Evolutionary conservation across 1,140 invertebrate genomes (phyloP).

Genomic region (Sesamia nonagrioides): DNA sequence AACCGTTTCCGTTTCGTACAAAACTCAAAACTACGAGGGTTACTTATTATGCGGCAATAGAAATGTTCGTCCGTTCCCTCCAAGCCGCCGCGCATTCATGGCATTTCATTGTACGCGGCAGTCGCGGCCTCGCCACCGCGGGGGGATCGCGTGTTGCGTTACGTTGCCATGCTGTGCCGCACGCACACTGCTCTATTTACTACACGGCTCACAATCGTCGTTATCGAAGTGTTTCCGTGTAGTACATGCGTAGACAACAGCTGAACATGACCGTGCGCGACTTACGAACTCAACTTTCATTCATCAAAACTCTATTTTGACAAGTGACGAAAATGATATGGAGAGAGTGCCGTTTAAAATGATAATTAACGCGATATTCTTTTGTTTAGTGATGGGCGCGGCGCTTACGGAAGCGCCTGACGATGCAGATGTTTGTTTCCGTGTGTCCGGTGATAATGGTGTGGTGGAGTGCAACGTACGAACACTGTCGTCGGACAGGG

Average conservation of each 20-base stretch:
- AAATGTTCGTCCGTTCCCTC: conserved; percentile 72
- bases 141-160: conserved; percentile 72
- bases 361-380: conserved; percentile 84
- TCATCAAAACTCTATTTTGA: conserved; percentile 73
- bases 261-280: conserved; percentile 76
- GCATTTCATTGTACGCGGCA: conserved; percentile 79
- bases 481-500: conserved; percentile 83
- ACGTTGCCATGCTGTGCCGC: conserved; percentile 51
- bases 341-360: conserved; percentile 83
- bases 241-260: conserved; percentile 64
- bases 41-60: conserved; percentile 82
- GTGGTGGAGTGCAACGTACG: conserved; percentile 87
- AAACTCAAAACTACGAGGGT: conserved; percentile 79
- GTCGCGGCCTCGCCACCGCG: conserved; percentile 78
- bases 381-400: conserved; percentile 86
- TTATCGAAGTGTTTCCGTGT: conserved; percentile 69
- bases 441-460: conserved; percentile 89
- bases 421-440: conserved; percentile 85
- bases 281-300: conserved; percentile 71
- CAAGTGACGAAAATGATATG: conserved; percentile 83
- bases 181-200: conserved; percentile 71
- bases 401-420: conserved; percentile 82
- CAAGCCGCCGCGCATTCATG: conserved; percentile 78
- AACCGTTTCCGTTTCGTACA: conserved; percentile 81
- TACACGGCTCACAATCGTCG: conserved; percentile 68